Base-by-base conservation (phyloP, 2,113 vertebrate species). In the Myiozetetes cayanensis region DNA sequence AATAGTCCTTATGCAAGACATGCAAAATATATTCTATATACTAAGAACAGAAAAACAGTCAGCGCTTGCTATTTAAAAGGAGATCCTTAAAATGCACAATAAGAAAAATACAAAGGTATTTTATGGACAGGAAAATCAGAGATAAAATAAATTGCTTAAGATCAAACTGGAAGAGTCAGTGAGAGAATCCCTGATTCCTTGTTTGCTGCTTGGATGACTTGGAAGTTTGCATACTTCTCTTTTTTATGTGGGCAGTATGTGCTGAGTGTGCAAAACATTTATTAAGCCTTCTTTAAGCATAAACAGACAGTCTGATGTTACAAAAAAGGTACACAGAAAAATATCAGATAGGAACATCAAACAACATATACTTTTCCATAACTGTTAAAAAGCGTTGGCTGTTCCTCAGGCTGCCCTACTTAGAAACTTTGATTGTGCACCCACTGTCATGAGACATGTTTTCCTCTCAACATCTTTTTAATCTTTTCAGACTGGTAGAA, bases 331-430 rank as follows among this genome's bases (percentile, higher is more conserved):
- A 91, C 72, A 89, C 35, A 84, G 65, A 17, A 93, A 92, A 87
- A 53, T 86, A 90, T 53, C 67, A 75, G 86, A 78, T 76, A 76
- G 46, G 81, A 91, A 95, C 85, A 95, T 96, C 89, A 74, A 93
- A 95, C 59, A 81, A 94, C 84, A 93, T 19, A 53, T 24, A 58
- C 91, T 93, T 81, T 92, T 62, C 78, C 86, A 53, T 68, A 77
- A 87, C 93, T 84, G 79, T 72, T 95, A 89, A 90, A 96, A 96
- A 96, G 88, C 52, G 3, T 77, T 95, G 79, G 83, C 88, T 95
- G 95, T 75, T 96, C 90, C 85, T 96, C 83, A 77, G 81, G 83
- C 91, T 97, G 95, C 90, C 95, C 96, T 97, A 96, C 91, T 93
- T 95, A 97, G 86, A 91, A 95, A 92, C 93, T 96, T 97, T 86